These are phyloP conservation scores for Drosophila lacteicornis DNA, from an alignment of 1,140 invertebrate genomes.

Conservation along the genomic window DNA sequence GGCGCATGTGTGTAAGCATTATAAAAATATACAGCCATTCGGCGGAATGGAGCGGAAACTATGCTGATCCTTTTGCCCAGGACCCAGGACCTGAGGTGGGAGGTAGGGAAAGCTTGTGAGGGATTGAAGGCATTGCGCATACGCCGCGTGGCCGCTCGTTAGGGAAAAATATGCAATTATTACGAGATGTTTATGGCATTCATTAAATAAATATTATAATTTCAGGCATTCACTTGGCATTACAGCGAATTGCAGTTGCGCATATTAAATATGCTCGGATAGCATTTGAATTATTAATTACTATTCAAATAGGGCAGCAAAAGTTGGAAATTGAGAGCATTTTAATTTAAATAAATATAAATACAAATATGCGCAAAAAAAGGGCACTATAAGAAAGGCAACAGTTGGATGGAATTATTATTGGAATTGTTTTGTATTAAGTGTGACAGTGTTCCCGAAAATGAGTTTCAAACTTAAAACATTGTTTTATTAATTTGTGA, in stretches of 20 bases:
- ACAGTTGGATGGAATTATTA: conserved; percentile 10
- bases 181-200: conserved; percentile 65
- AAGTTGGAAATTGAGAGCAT: conserved; percentile 78
- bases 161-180: conserved; percentile 52
- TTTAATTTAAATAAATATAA: conserved; percentile 79
- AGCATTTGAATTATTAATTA: conserved; percentile 79
- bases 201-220: conserved; percentile 82
- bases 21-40: conserved; percentile 61
- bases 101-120: not conserved
- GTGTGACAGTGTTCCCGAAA: not conserved
- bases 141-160: conserved; percentile 34
- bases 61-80: conserved; percentile 41
- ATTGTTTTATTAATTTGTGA: not conserved
- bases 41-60: conserved; percentile 29
- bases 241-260: conserved; percentile 47
- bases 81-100: conserved; percentile 4
- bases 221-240: conserved; percentile 62
- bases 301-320: conserved; percentile 76
- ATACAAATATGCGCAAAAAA: conserved; percentile 67
- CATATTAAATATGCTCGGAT: conserved; percentile 72
- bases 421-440: conserved; percentile 13
- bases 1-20: conserved; percentile 68
- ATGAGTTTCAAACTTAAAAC: conserved; percentile 5
- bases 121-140: conserved; percentile 29
- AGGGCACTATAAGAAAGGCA: conserved; percentile 39